phyloP scores from a whole-genome alignment of 1,140 invertebrate species.

The Daktulosphaira vitifoliae region DNA sequence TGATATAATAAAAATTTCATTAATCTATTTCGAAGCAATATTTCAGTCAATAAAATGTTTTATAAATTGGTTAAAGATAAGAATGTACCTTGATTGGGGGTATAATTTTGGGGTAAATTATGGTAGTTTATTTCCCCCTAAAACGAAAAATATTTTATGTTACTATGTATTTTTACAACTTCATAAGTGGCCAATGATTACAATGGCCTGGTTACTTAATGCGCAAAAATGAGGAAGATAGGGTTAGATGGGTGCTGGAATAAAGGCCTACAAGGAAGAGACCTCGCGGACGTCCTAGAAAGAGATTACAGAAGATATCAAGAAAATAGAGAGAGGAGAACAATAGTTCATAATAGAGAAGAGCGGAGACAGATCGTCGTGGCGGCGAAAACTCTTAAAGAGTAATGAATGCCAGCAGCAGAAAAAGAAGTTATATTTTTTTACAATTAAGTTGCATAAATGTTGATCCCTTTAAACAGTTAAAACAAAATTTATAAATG shows the following conservation, averaged over 20 bases:
- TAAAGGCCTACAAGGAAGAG: background rate
- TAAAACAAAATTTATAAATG: too few species aligned
- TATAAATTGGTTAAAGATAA: too few species aligned
- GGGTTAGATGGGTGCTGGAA: background rate
- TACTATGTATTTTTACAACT: too few species aligned
- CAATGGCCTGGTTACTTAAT: background rate
- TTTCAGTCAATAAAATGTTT: too few species aligned
- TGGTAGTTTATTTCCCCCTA: too few species aligned
- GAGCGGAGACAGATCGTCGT: background rate
- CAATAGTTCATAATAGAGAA: background rate
- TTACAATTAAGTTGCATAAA: too few species aligned
- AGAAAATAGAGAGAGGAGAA: constrained; percentile 1
- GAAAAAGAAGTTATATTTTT: background rate
- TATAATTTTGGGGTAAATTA: too few species aligned
- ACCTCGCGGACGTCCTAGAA: background rate
- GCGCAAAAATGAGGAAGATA: background rate
- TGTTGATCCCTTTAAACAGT: too few species aligned
- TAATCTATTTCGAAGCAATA: too few species aligned
- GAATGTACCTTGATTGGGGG: too few species aligned
- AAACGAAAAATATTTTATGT: too few species aligned
- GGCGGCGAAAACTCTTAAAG: background rate
- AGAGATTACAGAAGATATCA: background rate
- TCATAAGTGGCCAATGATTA: constrained; percentile 5
- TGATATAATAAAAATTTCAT: too few species aligned
- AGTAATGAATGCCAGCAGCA: background rate